Conservation (phyloP, 2,888 invertebrate genomes). For the Eristalis arbustorum region DNA sequence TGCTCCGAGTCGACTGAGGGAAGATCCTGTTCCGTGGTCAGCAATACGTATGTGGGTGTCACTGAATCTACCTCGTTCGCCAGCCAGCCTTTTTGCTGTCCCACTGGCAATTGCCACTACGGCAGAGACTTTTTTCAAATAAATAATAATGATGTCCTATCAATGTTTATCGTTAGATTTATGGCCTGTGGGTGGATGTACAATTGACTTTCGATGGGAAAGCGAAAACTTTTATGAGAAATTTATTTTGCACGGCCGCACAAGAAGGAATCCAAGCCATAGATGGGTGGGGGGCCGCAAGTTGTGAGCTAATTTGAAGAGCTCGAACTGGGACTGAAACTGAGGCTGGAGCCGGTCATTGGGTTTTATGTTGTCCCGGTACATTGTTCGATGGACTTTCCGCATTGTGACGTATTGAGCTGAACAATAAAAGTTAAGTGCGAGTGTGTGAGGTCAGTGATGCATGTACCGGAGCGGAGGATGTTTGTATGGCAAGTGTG, state of each 20-base stretch:
- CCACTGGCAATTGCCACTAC: constrained; percentile 23
- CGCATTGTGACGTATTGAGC: constrained; percentile 15
- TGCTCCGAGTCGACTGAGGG: neutral
- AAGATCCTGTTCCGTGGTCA: neutral
- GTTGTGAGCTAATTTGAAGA: constrained; percentile 49
- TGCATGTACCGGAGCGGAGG: neutral
- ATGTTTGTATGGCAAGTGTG: neutral
- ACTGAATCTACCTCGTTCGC: constrained; percentile 13
- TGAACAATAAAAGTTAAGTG: constrained; percentile 40
- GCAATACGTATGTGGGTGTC: constrained; percentile 27
- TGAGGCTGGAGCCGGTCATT: constrained; percentile 5
- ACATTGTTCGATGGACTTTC: constrained; percentile 14
- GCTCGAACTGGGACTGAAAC: neutral
- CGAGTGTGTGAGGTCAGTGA: constrained; percentile 31
- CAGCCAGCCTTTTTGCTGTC: constrained; percentile 60
- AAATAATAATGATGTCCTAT: constrained; percentile 69
- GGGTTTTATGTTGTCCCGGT: constrained; percentile 35
- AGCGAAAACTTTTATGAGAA: constrained; percentile 36
- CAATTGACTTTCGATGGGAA: constrained; percentile 9
- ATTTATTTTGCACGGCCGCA: constrained; percentile 25
- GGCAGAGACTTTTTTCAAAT: constrained; percentile 49
- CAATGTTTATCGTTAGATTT: constrained; percentile 66
- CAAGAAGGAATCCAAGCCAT: neutral
- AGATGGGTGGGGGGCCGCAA: constrained; percentile 5
- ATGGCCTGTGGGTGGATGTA: constrained; percentile 45